Conservation (phyloP, 1,140 invertebrate genomes). For the Hyles vespertilio region DNA sequence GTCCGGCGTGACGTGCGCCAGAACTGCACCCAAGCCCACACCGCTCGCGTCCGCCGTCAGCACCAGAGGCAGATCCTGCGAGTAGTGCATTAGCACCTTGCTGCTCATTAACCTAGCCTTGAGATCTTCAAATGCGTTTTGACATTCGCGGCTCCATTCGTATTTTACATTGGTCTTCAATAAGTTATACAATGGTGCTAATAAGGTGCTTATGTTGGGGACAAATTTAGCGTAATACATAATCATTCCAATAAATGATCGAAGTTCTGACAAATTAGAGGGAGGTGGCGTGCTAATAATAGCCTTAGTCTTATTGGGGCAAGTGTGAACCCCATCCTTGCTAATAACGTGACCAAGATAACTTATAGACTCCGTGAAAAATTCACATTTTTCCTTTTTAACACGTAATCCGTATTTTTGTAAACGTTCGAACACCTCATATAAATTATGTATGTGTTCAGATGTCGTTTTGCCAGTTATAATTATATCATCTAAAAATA, state of each 20-base stretch:
- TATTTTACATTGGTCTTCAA: too few species aligned
- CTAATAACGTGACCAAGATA: constrained; percentile 22
- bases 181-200: not conserved
- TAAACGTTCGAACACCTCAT: constrained; percentile 15
- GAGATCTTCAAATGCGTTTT: constrained; percentile 1
- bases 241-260: constrained; percentile 11
- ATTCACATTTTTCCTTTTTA: constrained; percentile 21
- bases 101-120: constrained; percentile 9
- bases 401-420: constrained; percentile 19
- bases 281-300: too few species aligned
- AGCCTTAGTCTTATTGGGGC: constrained; percentile 7
- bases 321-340: constrained; percentile 12
- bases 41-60: constrained; percentile 12
- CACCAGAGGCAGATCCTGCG: constrained; percentile 1
- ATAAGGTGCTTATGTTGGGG: constrained; percentile 10
- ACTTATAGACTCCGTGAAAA: constrained; percentile 16
- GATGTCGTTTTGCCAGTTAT: constrained; percentile 17
- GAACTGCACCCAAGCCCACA: constrained; percentile 11
- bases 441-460: constrained; percentile 21
- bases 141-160: too few species aligned
- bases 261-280: too few species aligned
- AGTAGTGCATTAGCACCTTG: constrained; percentile 9
- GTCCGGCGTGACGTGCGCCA: constrained; percentile 4
- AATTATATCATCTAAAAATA: constrained; percentile 30
- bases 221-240: constrained; percentile 19